Evolutionary conservation across 2,888 invertebrate genomes (phyloP).

Genomic region (Tachystola acroxantha): DNA sequence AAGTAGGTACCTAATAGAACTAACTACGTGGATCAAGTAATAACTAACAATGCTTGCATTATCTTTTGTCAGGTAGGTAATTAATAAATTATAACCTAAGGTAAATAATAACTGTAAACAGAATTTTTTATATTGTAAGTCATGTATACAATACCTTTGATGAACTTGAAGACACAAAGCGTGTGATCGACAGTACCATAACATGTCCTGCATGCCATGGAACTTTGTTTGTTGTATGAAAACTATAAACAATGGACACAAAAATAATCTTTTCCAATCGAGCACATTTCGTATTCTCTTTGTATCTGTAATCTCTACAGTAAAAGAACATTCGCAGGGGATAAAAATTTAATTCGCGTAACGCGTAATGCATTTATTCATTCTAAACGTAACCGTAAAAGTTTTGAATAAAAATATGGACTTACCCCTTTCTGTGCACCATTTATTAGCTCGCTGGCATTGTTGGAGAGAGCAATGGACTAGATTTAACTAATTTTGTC

Average conservation of each 20-base stretch:
- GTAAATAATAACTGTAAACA: no score
- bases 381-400: constrained; percentile 16
- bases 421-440: constrained; percentile 18
- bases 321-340: constrained; percentile 7
- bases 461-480: constrained; percentile 4
- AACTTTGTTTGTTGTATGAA: neutral
- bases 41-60: no score
- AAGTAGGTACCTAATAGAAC: no score
- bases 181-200: neutral
- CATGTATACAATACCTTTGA: no score
- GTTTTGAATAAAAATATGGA: constrained; percentile 14
- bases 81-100: no score
- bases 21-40: no score
- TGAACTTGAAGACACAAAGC: no score
- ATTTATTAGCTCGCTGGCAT: constrained; percentile 13
- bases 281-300: no score
- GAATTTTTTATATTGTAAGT: no score
- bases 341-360: constrained; percentile 6
- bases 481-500: constrained; percentile 6
- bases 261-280: no score
- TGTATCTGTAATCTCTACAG: neutral
- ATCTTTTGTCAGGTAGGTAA: no score
- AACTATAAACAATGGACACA: neutral
- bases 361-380: constrained; percentile 5
- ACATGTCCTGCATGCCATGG: neutral